These are phyloP conservation scores for Hyperoplus immaculatus DNA, from an alignment of 2,797 vertebrate genomes.

Conservation along the genomic window DNA sequence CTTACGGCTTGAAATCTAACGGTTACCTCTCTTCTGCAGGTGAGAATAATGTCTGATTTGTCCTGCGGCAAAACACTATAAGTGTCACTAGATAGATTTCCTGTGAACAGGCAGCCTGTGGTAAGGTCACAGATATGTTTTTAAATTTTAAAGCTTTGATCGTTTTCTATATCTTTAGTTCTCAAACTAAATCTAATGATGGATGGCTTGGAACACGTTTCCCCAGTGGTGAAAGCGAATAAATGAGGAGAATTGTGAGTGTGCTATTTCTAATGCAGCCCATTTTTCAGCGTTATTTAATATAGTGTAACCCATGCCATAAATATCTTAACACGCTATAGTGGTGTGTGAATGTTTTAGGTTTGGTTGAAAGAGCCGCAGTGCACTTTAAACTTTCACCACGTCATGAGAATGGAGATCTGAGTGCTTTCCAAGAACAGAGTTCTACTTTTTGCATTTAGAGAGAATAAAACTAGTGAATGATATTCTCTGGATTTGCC, in stretches of 20 bases:
- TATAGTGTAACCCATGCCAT: neutral
- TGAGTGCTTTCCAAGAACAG: neutral
- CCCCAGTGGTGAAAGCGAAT: no score
- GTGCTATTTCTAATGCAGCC: neutral
- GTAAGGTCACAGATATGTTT: conserved; percentile 38
- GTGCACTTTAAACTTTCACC: neutral
- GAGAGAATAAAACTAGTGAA: neutral
- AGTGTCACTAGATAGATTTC: conserved; percentile 24
- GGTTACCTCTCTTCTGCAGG: neutral
- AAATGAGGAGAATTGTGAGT: neutral
- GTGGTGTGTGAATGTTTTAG: conserved; percentile 1
- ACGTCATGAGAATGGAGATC: neutral
- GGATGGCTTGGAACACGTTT: neutral
- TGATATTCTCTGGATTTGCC: neutral
- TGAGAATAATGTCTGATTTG: conserved; percentile 16
- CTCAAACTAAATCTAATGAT: neutral
- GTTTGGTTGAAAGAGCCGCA: neutral
- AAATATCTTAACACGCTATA: conserved; percentile 2
- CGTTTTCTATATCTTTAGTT: conserved; percentile 1
- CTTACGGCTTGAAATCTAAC: neutral
- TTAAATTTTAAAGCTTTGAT: conserved; percentile 34
- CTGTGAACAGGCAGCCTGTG: conserved; percentile 28
- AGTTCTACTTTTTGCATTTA: neutral
- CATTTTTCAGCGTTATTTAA: neutral
- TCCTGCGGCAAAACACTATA: conserved; percentile 16